Conservation (phyloP, 2,113 vertebrate genomes). For the Ceratotherium simum region DNA sequence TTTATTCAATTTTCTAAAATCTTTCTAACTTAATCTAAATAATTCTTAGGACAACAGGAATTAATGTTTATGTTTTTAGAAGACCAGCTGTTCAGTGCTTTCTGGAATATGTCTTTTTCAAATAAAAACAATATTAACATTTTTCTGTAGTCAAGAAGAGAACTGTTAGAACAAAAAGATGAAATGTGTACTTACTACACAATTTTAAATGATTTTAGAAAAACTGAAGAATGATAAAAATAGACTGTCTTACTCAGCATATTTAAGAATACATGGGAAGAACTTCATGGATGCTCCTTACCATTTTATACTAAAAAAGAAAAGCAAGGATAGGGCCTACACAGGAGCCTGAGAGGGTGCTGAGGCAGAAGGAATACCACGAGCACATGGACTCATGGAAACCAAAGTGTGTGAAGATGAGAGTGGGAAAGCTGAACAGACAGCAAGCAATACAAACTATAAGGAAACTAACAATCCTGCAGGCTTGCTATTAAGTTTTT, state of each 20-base stretch:
- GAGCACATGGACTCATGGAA: not conserved
- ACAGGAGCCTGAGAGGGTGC: not conserved
- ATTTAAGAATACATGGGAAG: not conserved
- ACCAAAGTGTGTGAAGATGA: not conserved
- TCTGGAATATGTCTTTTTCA: not conserved
- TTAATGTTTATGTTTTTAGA: not conserved
- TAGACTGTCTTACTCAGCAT: not conserved
- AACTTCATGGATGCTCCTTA: not conserved
- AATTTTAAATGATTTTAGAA: not conserved
- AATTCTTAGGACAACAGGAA: conserved; percentile 28
- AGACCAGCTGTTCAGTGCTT: not conserved
- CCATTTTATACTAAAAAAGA: not conserved
- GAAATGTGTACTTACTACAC: not conserved
- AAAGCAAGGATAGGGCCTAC: not conserved
- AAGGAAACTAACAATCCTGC: not conserved
- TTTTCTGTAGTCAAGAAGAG: conserved; percentile 16
- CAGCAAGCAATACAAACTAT: not conserved
- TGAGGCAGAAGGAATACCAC: not conserved
- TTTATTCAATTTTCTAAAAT: conserved; percentile 30
- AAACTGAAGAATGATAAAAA: not conserved
- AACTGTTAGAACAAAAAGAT: not conserved
- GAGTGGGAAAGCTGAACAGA: fast-evolving
- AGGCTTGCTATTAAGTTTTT: not conserved
- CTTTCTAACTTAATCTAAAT: conserved; percentile 21
- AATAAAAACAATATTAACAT: not conserved